phyloP scores from a whole-genome alignment of 2,113 vertebrate species.

The Laterallus jamaicensis region DNA sequence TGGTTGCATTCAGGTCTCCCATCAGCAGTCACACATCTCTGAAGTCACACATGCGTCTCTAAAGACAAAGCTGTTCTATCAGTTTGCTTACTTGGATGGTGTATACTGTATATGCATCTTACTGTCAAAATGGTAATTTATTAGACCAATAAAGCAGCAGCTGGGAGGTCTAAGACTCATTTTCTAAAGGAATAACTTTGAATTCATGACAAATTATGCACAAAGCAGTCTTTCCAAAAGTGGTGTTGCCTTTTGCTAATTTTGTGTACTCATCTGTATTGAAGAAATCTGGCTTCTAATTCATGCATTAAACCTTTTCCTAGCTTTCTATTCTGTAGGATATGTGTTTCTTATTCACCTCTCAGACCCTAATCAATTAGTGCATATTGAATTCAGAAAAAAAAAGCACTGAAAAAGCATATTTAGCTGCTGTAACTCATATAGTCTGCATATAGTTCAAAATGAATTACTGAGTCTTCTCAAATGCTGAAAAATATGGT shows the following conservation, averaged over 20 bases:
- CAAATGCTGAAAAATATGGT: background rate
- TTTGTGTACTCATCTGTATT: slow-evolving; percentile 62
- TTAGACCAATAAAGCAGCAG: slow-evolving; percentile 66
- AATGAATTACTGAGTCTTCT: background rate
- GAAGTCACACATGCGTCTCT: background rate
- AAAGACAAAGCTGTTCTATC: background rate
- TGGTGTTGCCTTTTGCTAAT: slow-evolving; percentile 55
- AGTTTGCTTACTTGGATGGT: slow-evolving; percentile 17
- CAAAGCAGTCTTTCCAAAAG: slow-evolving; percentile 54
- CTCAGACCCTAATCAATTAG: slow-evolving; percentile 38
- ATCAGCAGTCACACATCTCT: background rate
- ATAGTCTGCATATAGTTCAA: background rate
- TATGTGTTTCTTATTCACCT: slow-evolving; percentile 22
- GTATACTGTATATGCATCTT: background rate
- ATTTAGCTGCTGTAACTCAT: background rate
- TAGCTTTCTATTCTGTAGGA: slow-evolving; percentile 1
- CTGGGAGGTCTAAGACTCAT: slow-evolving; percentile 67
- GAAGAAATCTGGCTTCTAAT: slow-evolving; percentile 50
- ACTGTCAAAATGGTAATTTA: slow-evolving; percentile 47
- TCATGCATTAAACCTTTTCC: slow-evolving; percentile 30
- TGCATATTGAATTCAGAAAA: slow-evolving; percentile 20
- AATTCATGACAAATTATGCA: slow-evolving; percentile 61
- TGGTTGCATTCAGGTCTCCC: background rate
- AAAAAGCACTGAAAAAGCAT: background rate
- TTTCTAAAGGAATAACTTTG: slow-evolving; percentile 66